A percentile compares a stretch with the other conserved stretches of the same genome.
These are phyloP conservation scores for Forficula auricularia DNA, from an alignment of 1,140 invertebrate genomes.

Conservation along the genomic window DNA sequence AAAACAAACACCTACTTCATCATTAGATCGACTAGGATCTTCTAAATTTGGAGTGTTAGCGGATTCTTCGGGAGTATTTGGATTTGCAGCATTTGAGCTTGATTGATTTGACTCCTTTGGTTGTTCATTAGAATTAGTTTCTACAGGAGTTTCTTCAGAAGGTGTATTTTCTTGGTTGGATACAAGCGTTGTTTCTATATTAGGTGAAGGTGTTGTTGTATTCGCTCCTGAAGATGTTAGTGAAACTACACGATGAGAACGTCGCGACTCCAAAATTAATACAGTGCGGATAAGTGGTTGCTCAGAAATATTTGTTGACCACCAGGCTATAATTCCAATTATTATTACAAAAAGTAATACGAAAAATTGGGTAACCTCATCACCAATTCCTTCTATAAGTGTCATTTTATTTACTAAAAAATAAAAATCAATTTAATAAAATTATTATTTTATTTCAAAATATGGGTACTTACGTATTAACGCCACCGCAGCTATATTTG, in stretches of 20 bases:
- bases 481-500: too few species aligned
- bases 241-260: slow-evolving; percentile 17
- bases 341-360: slow-evolving; percentile 38
- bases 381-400: slow-evolving; percentile 59
- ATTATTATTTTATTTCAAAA: too few species aligned
- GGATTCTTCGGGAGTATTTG: neutral
- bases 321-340: slow-evolving; percentile 49
- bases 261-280: slow-evolving; percentile 27
- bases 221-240: neutral
- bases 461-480: too few species aligned
- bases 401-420: slow-evolving; percentile 31
- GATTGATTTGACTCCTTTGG: too few species aligned
- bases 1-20: too few species aligned
- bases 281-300: slow-evolving; percentile 29
- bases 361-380: slow-evolving; percentile 60
- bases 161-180: too few species aligned
- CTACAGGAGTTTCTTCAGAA: too few species aligned
- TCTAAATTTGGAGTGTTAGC: neutral
- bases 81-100: neutral
- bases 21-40: too few species aligned
- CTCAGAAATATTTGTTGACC: slow-evolving; percentile 40
- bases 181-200: too few species aligned
- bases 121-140: too few species aligned
- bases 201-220: neutral
- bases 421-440: too few species aligned